Percentiles rank a stretch among this genome's conserved stretches.
Evolutionary conservation across 1,140 invertebrate species (phyloP).

Genomic region (Oedothorax gibbosus): DNA sequence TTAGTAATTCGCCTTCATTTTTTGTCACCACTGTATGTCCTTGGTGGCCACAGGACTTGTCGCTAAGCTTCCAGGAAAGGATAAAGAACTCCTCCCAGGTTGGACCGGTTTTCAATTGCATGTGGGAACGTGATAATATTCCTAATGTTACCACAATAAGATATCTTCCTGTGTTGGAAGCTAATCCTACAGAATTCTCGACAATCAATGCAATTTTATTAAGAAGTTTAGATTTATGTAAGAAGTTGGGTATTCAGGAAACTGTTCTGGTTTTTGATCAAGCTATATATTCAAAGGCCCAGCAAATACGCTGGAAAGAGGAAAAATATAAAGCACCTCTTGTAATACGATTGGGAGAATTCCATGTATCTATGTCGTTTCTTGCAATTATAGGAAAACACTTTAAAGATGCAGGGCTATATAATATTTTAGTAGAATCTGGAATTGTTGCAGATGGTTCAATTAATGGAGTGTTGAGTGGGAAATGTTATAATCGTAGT

Average conservation of each 20-base stretch:
- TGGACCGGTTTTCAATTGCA: slow-evolving; percentile 42
- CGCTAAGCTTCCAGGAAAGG: neutral
- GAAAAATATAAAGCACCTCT: slow-evolving; percentile 33
- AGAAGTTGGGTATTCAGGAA: neutral
- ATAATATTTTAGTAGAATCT: slow-evolving; percentile 62
- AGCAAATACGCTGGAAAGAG: slow-evolving; percentile 32
- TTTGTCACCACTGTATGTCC: no score
- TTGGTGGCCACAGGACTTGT: no score
- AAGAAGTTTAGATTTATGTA: slow-evolving; percentile 7
- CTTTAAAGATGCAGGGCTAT: slow-evolving; percentile 62
- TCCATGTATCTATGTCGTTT: slow-evolving; percentile 61
- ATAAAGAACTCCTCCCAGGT: slow-evolving; percentile 6
- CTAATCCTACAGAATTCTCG: slow-evolving; percentile 55
- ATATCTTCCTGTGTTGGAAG: slow-evolving; percentile 37
- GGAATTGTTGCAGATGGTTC: slow-evolving; percentile 62
- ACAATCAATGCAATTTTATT: slow-evolving; percentile 53
- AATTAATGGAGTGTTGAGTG: slow-evolving; percentile 59
- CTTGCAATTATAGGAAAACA: slow-evolving; percentile 63
- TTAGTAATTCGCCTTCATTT: no score
- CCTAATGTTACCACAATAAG: neutral
- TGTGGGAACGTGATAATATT: neutral
- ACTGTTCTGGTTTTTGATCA: slow-evolving; percentile 43
- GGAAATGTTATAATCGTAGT: slow-evolving; percentile 62
- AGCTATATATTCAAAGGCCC: slow-evolving; percentile 58
- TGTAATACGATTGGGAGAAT: slow-evolving; percentile 61